phyloP scores from a whole-genome alignment of 1,140 invertebrate species.

The Bilobella aurantiaca region DNA sequence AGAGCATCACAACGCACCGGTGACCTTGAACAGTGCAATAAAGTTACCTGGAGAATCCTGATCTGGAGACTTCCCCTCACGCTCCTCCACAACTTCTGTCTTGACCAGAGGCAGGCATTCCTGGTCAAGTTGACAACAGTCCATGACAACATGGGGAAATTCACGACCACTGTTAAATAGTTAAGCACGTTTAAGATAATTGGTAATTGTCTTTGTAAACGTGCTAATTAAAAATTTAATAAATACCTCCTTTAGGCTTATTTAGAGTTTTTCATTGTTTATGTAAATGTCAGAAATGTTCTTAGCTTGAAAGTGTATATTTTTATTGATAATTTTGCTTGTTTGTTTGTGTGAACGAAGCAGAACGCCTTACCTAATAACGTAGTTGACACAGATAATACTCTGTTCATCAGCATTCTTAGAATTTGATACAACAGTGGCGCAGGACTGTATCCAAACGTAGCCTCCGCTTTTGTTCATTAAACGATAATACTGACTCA shows the following conservation, averaged over 20 bases:
- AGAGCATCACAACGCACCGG: not conserved
- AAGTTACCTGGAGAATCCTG: conserved; percentile 59
- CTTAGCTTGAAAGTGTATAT: too few relatives aligned
- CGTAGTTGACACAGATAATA: conserved; percentile 92
- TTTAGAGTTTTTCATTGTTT: too few relatives aligned
- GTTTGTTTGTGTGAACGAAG: not conserved
- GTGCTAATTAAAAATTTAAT: too few relatives aligned
- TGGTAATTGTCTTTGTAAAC: too few relatives aligned
- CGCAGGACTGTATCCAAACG: conserved; percentile 92
- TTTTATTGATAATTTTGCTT: conserved; percentile 1
- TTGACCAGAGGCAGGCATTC: conserved; percentile 50
- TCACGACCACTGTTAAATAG: conserved; percentile 66
- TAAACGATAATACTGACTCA: conserved; percentile 88
- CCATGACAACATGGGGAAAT: conserved; percentile 80
- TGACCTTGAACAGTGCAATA: conserved; percentile 1
- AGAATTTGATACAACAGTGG: conserved; percentile 86
- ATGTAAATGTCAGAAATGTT: too few relatives aligned
- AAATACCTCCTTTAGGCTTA: too few relatives aligned
- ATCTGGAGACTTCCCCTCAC: conserved; percentile 73
- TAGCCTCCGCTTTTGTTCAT: conserved; percentile 93
- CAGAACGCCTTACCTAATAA: conserved; percentile 60
- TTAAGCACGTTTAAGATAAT: not conserved
- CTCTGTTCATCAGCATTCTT: conserved; percentile 93
- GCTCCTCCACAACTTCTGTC: conserved; percentile 64
- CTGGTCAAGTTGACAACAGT: conserved; percentile 75